Conservation (phyloP, 2,797 vertebrate genomes). For the Simalia tracyae region DNA sequence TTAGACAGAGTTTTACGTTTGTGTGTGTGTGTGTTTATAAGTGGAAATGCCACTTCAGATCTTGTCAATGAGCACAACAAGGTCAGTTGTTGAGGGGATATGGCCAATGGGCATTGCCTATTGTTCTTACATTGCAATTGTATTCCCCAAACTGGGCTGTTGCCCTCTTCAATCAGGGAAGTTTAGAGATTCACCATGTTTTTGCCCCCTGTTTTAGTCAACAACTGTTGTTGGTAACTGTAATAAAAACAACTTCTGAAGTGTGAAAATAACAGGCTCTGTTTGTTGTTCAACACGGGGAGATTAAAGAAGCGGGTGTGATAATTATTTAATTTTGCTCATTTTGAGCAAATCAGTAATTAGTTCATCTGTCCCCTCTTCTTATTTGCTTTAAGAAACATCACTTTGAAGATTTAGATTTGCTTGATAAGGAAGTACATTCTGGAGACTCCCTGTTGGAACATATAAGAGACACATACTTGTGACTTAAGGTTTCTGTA, state of each 20-base stretch:
- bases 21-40: too few species aligned
- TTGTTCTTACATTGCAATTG: too few species aligned
- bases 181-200: conserved; percentile 57
- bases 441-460: not conserved
- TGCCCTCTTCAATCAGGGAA: conserved; percentile 36
- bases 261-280: conserved; percentile 68
- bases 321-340: conserved; percentile 68
- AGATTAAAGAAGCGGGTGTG: conserved; percentile 63
- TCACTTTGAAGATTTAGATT: conserved; percentile 21
- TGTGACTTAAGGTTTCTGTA: not conserved
- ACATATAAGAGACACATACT: conserved; percentile 15
- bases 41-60: too few species aligned
- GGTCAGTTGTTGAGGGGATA: not conserved
- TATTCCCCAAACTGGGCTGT: too few species aligned
- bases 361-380: conserved; percentile 48
- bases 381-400: conserved; percentile 20
- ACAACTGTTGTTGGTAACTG: conserved; percentile 62
- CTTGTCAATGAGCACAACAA: too few species aligned
- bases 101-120: not conserved
- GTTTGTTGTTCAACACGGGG: conserved; percentile 61
- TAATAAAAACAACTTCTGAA: conserved; percentile 64
- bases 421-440: not conserved
- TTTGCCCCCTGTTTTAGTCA: conserved; percentile 50
- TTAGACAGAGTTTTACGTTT: too few species aligned
- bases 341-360: conserved; percentile 56